Evolutionary conservation across 35 echinoderm and acorn worm genomes (phyloP).

Genomic region (Anneissia japonica): DNA sequence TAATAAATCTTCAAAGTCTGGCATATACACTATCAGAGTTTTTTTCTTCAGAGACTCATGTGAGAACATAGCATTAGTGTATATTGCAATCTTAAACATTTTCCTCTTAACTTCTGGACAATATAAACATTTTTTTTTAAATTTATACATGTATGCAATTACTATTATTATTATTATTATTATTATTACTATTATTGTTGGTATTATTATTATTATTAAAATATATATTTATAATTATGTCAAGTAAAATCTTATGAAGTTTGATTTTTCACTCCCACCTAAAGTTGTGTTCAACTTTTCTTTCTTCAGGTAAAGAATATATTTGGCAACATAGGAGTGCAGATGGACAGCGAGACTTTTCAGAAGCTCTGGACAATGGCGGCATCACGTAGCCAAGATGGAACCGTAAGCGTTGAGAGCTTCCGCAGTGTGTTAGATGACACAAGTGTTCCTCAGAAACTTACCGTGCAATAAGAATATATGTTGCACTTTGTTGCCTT

Average conservation of each 20-base stretch:
- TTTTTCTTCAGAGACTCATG: too few species aligned
- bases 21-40: too few species aligned
- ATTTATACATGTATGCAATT: too few species aligned
- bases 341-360: slow-evolving; percentile 92
- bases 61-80: too few species aligned
- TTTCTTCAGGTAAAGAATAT: slow-evolving; percentile 56
- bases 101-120: too few species aligned
- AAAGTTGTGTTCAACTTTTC: too few species aligned
- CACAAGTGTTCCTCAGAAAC: slow-evolving; percentile 31
- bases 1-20: too few species aligned
- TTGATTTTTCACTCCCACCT: background rate
- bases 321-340: slow-evolving; percentile 66
- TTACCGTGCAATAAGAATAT: slow-evolving; percentile 10
- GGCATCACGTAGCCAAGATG: slow-evolving; percentile 40
- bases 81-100: too few species aligned
- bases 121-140: too few species aligned
- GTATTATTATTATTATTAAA: background rate
- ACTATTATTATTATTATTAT: too few species aligned
- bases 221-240: background rate
- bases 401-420: slow-evolving; percentile 89
- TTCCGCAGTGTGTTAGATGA: slow-evolving; percentile 89
- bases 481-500: background rate
- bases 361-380: slow-evolving; percentile 85
- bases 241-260: background rate
- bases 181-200: too few species aligned